Conservation (phyloP, 2,113 vertebrate species). For the Zosterops lateralis region DNA sequence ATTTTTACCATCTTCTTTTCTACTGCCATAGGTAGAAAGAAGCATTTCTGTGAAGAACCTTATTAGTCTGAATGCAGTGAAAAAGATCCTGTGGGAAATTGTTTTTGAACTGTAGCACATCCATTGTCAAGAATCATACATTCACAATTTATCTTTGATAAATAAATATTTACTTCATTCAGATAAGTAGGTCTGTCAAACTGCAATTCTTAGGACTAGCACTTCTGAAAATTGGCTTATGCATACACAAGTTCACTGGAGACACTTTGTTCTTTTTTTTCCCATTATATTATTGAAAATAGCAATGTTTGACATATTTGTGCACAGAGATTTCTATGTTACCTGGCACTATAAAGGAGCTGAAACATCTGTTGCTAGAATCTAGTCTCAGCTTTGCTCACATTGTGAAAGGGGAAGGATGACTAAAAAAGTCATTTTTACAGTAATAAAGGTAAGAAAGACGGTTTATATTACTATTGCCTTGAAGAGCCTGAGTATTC, state of each 20-base stretch:
- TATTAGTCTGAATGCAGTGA: background rate
- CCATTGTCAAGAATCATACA: background rate
- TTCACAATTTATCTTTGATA: constrained; percentile 36
- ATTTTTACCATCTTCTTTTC: background rate
- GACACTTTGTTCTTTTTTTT: background rate
- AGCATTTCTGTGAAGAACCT: background rate
- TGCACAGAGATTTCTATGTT: constrained; percentile 2
- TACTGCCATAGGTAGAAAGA: background rate
- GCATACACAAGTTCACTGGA: background rate
- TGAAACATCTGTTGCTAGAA: background rate
- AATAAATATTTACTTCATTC: constrained; percentile 44
- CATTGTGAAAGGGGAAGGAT: background rate
- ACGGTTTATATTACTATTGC: background rate
- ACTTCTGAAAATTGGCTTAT: background rate
- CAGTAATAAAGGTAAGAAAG: background rate
- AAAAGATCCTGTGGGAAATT: background rate
- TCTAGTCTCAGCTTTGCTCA: background rate
- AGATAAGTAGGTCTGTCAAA: background rate
- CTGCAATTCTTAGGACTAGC: background rate
- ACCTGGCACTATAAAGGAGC: background rate
- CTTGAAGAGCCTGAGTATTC: background rate
- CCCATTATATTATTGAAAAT: constrained; percentile 23
- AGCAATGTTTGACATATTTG: constrained; percentile 8
- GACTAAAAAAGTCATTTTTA: background rate
- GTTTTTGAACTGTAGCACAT: background rate